These are phyloP conservation scores for Hippoglossus stenolepis DNA, from an alignment of 2,113 vertebrate genomes.

Conservation along the genomic window DNA sequence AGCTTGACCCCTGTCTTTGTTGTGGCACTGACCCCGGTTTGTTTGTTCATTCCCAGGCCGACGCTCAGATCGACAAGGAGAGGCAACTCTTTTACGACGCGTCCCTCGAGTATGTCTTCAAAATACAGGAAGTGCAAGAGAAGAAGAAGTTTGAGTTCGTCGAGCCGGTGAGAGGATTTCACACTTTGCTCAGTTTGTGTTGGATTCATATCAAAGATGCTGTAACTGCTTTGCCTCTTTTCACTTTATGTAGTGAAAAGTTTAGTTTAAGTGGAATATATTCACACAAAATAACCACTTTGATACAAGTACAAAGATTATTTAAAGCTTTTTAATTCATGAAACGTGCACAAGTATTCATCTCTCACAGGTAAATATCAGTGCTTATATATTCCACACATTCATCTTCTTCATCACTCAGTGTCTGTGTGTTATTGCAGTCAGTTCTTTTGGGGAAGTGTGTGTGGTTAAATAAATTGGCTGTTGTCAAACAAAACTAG, in stretches of 20 bases:
- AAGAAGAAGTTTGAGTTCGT: constrained; percentile 99
- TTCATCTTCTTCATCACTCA: constrained; percentile 30
- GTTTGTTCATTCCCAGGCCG: constrained; percentile 85
- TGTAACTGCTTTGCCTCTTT: constrained; percentile 4
- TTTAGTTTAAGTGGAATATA: not conserved
- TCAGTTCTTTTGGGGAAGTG: constrained; percentile 16
- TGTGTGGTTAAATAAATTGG: constrained; percentile 19
- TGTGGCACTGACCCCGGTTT: constrained; percentile 23
- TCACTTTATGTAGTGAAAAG: not conserved
- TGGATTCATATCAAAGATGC: not conserved
- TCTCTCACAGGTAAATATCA: constrained; percentile 7
- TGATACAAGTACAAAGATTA: not conserved
- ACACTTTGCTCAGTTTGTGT: not conserved
- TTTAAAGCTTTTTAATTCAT: constrained; percentile 13
- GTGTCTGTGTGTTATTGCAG: constrained; percentile 9
- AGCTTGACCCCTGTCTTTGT: constrained; percentile 27
- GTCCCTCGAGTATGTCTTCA: constrained; percentile 97
- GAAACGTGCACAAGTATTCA: too few relatives aligned
- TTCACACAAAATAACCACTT: not conserved
- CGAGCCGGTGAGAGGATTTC: constrained; percentile 88
- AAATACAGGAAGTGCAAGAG: constrained; percentile 99
- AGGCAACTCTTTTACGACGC: constrained; percentile 96
- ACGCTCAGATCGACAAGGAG: constrained; percentile 93
- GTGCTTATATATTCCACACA: not conserved
- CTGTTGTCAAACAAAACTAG: constrained; percentile 45